Evolutionary conservation across 2,888 invertebrate species (phyloP).

Genomic region (Pollenia griseotomentosa): DNA sequence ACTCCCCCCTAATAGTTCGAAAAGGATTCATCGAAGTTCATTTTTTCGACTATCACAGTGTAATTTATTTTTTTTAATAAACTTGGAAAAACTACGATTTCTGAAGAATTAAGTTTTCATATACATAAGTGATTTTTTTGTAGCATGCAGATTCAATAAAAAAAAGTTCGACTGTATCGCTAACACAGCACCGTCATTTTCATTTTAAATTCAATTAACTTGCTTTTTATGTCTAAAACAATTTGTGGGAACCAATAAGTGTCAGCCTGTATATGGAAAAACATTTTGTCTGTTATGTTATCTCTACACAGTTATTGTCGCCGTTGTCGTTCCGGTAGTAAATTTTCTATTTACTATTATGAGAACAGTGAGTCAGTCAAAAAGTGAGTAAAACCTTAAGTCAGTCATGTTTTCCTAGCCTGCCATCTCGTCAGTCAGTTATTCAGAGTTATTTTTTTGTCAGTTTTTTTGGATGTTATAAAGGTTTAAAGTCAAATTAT

Average conservation of each 20-base stretch:
- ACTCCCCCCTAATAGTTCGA: no score
- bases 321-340: conserved; percentile 35
- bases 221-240: not conserved
- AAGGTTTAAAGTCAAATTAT: conserved; percentile 67
- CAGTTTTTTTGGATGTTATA: conserved; percentile 31
- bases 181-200: no score
- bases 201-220: no score
- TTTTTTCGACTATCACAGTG: no score
- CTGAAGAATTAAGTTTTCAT: no score
- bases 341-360: conserved; percentile 46
- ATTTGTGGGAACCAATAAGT: conserved; percentile 2
- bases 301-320: conserved; percentile 35
- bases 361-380: conserved; percentile 26
- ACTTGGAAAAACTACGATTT: no score
- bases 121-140: no score
- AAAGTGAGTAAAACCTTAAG: conserved; percentile 32
- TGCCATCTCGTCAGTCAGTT: conserved; percentile 10
- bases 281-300: conserved; percentile 30
- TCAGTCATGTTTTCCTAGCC: not conserved
- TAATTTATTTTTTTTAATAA: no score
- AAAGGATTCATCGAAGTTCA: no score
- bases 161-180: no score
- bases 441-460: conserved; percentile 16
- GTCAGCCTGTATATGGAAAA: conserved; percentile 24
- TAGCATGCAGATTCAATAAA: no score